These are phyloP conservation scores for Ophion obscuratus DNA, from an alignment of 2,888 invertebrate genomes.

Conservation along the genomic window DNA sequence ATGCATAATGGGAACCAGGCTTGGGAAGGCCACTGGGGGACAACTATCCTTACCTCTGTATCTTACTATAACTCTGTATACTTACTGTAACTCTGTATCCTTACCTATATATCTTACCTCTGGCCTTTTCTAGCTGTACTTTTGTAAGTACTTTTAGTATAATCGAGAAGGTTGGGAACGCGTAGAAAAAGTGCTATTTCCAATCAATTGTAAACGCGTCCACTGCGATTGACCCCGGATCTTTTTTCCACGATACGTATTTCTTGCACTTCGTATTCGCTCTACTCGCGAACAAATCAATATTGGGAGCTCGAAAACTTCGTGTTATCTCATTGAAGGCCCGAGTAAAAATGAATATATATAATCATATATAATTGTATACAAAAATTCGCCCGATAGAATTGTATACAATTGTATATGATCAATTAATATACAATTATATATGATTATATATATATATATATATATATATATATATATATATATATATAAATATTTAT, in stretches of 20 bases:
- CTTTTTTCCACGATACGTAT: constrained; percentile 36
- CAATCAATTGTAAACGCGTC: constrained; percentile 28
- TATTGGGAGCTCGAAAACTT: constrained; percentile 23
- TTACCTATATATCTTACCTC: no score
- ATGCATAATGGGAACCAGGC: constrained; percentile 16
- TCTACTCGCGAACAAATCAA: constrained; percentile 39
- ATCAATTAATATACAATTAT: no score
- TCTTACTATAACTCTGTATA: constrained; percentile 10
- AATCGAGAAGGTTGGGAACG: constrained; percentile 45
- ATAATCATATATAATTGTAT: no score
- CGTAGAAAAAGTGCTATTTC: constrained; percentile 51
- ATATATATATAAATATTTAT: no score
- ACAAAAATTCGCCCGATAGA: no score
- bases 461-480: no score
- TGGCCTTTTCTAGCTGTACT: constrained; percentile 14
- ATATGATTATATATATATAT: no score
- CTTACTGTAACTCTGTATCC: no score
- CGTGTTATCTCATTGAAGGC: constrained; percentile 17
- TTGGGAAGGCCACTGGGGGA: constrained; percentile 10
- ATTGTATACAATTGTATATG: no score
- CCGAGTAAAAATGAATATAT: no score
- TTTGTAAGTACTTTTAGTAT: constrained; percentile 2
- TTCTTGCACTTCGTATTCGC: neutral
- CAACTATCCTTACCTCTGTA: no score
- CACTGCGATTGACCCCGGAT: constrained; percentile 20